Conservation (phyloP, 2,797 vertebrate species). For the Gymnoscopelus braueri region DNA sequence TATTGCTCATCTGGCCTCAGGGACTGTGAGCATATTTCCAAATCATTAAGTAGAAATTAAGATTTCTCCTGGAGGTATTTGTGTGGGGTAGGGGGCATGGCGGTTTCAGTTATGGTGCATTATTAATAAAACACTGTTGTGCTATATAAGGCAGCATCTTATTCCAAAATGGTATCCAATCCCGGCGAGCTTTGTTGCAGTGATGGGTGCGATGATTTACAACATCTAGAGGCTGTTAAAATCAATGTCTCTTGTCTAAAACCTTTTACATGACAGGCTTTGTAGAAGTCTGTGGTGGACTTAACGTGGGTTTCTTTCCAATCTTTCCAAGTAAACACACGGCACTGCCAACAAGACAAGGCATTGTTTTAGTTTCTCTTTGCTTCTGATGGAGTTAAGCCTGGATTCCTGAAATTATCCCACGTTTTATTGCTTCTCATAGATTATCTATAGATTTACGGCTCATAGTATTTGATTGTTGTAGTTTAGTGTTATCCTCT, state of each 20-base stretch:
- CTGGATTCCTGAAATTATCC: constrained; percentile 24
- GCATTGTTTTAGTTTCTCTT: constrained; percentile 21
- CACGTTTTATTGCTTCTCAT: constrained; percentile 24
- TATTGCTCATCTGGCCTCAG: constrained; percentile 44
- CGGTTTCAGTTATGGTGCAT: constrained; percentile 24
- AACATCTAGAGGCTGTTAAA: constrained; percentile 23
- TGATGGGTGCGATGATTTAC: constrained; percentile 32
- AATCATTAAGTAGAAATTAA: constrained; percentile 64
- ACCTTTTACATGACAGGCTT: constrained; percentile 60
- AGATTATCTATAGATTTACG: constrained; percentile 59
- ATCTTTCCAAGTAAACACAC: too few species aligned
- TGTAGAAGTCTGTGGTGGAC: constrained; percentile 27
- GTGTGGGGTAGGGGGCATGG: background rate
- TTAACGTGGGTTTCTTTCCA: background rate
- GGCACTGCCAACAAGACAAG: too few species aligned
- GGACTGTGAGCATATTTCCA: constrained; percentile 53
- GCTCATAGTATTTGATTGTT: constrained; percentile 37
- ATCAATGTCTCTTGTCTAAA: constrained; percentile 22
- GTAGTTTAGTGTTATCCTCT: constrained; percentile 58
- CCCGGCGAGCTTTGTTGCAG: constrained; percentile 18
- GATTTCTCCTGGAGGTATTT: constrained; percentile 25
- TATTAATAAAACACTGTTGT: constrained; percentile 43
- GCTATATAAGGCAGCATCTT: constrained; percentile 12
- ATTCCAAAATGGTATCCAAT: constrained; percentile 31
- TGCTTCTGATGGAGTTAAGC: constrained; percentile 38